These are phyloP conservation scores for Tyto alba DNA, from an alignment of 2,113 vertebrate species.

Conservation along the genomic window DNA sequence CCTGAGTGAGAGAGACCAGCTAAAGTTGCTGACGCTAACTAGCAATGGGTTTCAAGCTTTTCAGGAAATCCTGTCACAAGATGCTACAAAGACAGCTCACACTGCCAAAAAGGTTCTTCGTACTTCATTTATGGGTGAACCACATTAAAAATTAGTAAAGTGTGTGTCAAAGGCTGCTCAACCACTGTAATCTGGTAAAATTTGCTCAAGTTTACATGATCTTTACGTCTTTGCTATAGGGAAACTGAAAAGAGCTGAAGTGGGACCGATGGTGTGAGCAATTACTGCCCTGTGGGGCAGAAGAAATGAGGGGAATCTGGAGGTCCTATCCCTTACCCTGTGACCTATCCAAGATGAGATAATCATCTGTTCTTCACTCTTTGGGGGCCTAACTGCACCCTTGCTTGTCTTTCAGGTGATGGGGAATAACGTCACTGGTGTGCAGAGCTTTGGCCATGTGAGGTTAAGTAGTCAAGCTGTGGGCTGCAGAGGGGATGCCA, in stretches of 20 bases:
- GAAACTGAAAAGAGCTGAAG: background rate
- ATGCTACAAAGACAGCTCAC: background rate
- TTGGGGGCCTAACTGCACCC: background rate
- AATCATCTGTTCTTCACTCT: background rate
- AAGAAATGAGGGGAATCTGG: background rate
- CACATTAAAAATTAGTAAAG: background rate
- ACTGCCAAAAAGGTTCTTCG: background rate
- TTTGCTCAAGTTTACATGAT: background rate
- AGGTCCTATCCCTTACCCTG: background rate
- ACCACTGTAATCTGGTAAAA: background rate
- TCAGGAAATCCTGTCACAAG: background rate
- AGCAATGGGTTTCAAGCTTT: background rate
- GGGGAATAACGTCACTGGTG: background rate
- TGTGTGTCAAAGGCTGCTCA: background rate
- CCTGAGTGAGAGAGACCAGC: background rate
- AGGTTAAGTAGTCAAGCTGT: background rate
- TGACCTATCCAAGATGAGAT: background rate
- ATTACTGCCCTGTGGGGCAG: background rate
- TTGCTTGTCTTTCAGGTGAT: background rate
- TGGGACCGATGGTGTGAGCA: background rate
- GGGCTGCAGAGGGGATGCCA: background rate
- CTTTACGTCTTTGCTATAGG: background rate
- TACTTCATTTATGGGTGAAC: background rate
- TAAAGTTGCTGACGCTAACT: background rate
- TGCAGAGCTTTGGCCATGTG: background rate